Conservation (phyloP, 2,113 vertebrate genomes). For the Embiotoca jacksoni region DNA sequence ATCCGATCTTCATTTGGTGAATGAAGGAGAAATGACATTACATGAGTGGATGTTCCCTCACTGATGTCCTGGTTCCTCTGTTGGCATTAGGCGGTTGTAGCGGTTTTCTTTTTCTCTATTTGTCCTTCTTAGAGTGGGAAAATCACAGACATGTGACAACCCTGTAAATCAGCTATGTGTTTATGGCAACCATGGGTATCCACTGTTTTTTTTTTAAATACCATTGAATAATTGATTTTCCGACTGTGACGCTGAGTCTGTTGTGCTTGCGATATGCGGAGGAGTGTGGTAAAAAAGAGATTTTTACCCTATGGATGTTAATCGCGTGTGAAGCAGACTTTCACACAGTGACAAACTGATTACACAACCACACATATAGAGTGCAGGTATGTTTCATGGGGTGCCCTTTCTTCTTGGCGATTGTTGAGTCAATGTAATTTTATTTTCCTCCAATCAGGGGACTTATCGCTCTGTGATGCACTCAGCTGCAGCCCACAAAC, state of each 20-base stretch:
- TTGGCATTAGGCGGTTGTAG: conserved; percentile 25
- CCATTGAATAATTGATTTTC: conserved; percentile 79
- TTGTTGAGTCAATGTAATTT: conserved; percentile 42
- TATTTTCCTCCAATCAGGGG: conserved; percentile 38
- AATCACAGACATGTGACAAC: conserved; percentile 64
- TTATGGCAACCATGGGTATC: conserved; percentile 73
- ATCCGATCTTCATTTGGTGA: conserved; percentile 10
- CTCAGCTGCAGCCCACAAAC: conserved; percentile 27
- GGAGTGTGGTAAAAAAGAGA: conserved; percentile 44
- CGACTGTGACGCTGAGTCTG: conserved; percentile 63
- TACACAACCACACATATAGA: conserved; percentile 13
- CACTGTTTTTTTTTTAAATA: conserved; percentile 75
- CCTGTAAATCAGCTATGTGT: conserved; percentile 72
- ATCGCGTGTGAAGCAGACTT: conserved; percentile 15
- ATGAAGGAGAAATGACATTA: conserved; percentile 13
- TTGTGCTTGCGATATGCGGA: conserved; percentile 60
- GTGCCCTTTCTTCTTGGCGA: not conserved
- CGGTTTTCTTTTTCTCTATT: conserved; percentile 38
- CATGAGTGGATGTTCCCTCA: conserved; percentile 28
- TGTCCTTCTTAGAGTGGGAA: conserved; percentile 67
- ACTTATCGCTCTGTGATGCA: conserved; percentile 12
- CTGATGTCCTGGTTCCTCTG: conserved; percentile 21
- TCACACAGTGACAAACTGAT: not conserved
- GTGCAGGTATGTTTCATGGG: conserved; percentile 21
- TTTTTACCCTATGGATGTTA: conserved; percentile 49